Base-by-base conservation (phyloP, 2,797 vertebrate genomes). In the Eulemur mongoz region DNA sequence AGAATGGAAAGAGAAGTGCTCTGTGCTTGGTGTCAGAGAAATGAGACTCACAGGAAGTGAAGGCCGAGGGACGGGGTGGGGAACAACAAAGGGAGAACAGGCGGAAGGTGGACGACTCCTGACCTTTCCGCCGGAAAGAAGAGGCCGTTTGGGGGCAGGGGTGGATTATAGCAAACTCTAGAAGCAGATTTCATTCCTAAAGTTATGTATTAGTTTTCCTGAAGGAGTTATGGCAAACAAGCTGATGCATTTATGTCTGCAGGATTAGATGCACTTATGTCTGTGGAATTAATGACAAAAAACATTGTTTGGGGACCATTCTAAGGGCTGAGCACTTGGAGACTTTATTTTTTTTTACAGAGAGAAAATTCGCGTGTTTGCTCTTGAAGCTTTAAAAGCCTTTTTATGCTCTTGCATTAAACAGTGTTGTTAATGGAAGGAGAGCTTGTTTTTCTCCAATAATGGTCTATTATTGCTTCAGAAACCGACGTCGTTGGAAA, bases 341-440 rank as follows among this genome's bases (percentile, higher is more conserved):
- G 52, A 7, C 23, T 69, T 43, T 50, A 67, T 59, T 38, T 86
- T 95, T 48, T 48, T 50, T 5, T 54, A 17, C 17, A 61, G 11
- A 86, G 84, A 69, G 69, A 91, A 91, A 93, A 87, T 48, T 43
- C 43, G 0, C 0, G 18, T 10, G 32, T 67, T 91, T 70, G 15
- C 43, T 93, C 69, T 59, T 9, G 83, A 76, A 79, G 70, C 83
- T 92, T 54, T 91, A 43, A 95, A 96, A 92, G 95, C 89, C 12
- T 92, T 72, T 79, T 43, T 22, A 48, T 38, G 89, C 50, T 75
- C 57, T 79, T 59, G 94, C 79, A 43, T 78, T 65, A 83, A 82
- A 45, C 35, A 0, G 2, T 0, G 32, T 14, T 14, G 52, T 43
- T 94, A 92, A 92, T 90, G 88, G 93, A 73, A 22, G 1, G 20